These are phyloP conservation scores for Stichodactyla mertensii DNA, from an alignment of 64 coral and sea anemone species.

Conservation along the genomic window DNA sequence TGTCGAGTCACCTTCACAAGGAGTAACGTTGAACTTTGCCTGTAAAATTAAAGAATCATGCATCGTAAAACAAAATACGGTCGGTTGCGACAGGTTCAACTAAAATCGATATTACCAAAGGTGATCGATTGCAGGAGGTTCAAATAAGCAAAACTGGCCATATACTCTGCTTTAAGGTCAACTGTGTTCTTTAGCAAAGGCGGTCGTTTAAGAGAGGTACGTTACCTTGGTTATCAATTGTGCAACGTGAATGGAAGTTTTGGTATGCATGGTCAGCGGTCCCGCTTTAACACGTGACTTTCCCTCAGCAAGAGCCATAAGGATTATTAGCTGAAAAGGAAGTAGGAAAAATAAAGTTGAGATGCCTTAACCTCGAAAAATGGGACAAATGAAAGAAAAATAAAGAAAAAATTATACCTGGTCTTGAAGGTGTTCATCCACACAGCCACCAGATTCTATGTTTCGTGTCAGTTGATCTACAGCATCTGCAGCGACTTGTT, in stretches of 20 bases:
- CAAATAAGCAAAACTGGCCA: background rate
- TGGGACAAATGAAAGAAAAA: background rate
- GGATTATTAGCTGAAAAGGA: constrained; percentile 69
- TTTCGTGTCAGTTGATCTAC: constrained; percentile 66
- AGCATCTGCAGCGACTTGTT: constrained; percentile 72
- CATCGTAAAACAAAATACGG: background rate
- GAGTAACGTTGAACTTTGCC: constrained; percentile 54
- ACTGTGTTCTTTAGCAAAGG: background rate
- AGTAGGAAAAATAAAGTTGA: background rate
- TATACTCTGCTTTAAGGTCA: background rate
- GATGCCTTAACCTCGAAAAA: too few species aligned
- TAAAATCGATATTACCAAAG: background rate
- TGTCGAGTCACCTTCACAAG: constrained; percentile 16
- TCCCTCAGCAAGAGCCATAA: constrained; percentile 87
- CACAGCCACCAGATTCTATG: constrained; percentile 55
- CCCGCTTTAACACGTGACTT: constrained; percentile 78
- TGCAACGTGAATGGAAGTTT: constrained; percentile 92
- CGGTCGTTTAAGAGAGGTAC: background rate
- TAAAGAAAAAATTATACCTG: constrained; percentile 40
- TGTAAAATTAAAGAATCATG: constrained; percentile 13
- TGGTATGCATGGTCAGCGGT: constrained; percentile 95
- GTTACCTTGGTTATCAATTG: constrained; percentile 88
- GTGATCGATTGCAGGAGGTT: background rate
- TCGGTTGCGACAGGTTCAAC: background rate
- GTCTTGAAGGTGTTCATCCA: constrained; percentile 93